phyloP scores from a whole-genome alignment of 1,140 invertebrate species.

The Eupeodes corollae region DNA sequence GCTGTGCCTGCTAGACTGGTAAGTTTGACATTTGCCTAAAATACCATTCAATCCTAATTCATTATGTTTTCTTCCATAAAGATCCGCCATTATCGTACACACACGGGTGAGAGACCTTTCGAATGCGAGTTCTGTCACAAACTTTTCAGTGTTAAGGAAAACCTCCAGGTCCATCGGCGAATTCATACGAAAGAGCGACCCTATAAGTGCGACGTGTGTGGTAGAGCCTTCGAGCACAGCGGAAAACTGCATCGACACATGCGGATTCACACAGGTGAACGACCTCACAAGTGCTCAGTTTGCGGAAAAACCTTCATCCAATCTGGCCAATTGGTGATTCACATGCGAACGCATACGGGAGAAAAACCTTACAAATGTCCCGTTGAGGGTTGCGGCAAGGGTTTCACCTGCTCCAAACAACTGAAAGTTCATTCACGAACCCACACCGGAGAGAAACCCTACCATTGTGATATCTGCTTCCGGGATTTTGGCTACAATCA shows the following conservation, averaged over 20 bases:
- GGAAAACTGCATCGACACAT: slow-evolving; percentile 87
- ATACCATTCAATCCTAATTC: not conserved
- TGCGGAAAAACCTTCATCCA: slow-evolving; percentile 87
- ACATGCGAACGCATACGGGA: slow-evolving; percentile 77
- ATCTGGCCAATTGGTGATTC: slow-evolving; percentile 74
- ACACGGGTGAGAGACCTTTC: slow-evolving; percentile 76
- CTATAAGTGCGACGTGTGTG: slow-evolving; percentile 81
- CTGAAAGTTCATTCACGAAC: slow-evolving; percentile 73
- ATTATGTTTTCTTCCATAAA: slow-evolving; percentile 2
- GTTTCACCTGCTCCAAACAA: slow-evolving; percentile 83
- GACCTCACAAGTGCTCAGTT: slow-evolving; percentile 86
- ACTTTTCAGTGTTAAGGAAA: slow-evolving; percentile 84
- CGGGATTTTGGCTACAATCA: slow-evolving; percentile 74
- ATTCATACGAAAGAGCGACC: slow-evolving; percentile 76
- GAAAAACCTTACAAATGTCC: slow-evolving; percentile 84
- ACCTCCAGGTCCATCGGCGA: slow-evolving; percentile 79
- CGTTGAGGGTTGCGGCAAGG: slow-evolving; percentile 67
- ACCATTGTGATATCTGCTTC: slow-evolving; percentile 49
- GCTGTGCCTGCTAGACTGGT: slow-evolving; percentile 81
- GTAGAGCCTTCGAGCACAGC: slow-evolving; percentile 82
- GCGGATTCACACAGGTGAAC: slow-evolving; percentile 82
- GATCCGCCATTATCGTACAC: slow-evolving; percentile 75
- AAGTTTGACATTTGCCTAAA: slow-evolving; percentile 10
- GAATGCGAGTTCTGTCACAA: slow-evolving; percentile 88
- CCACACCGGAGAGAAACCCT: slow-evolving; percentile 76